Evolutionary conservation across 2,888 invertebrate species (phyloP), one percentile per base, ranked within the genome.

Genomic region (Macaria liturata): DNA sequence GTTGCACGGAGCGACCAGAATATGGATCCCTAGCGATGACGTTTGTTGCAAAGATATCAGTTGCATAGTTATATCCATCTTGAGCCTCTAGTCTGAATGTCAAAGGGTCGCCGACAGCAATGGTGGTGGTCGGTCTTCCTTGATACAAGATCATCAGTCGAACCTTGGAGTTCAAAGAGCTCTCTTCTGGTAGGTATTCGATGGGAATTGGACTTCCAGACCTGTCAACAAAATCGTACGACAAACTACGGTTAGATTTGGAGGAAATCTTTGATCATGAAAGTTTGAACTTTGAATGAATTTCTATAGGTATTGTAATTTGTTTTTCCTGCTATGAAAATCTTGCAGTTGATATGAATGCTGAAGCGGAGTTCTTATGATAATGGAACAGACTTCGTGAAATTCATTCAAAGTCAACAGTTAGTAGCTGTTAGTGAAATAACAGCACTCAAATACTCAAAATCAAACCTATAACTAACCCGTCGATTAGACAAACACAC

Each of bases 11-110:
- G 78, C 97, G 91, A 59, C 97, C 97, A 0, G 97, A 96, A 79
- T 98, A 98, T 0, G 98, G 98, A 93, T 98, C 98, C 74, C 97
- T 94, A 0, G 98, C 98, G 8, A 98, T 96, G 2, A 98, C 98
- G 83, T 98, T 97, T 0, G 97, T 97, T 0, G 98, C 98, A 78
- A 98, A 98, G 67, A 98, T 97, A 74, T 98, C 98, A 0, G 96
- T 96, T 0, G 95, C 95, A 70, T 97, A 97, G 77, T 96, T 97
- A 73, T 96, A 96, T 62, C 97, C 97, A 72, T 97, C 97, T 83
- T 97, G 96, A 0, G 97, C 95, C 87, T 98, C 98, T 49, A 98
- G 84, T 62, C 97, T 94, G 92, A 98, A 97, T 6, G 97, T 97
- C 6, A 98, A 81, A 0, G 97, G 97, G 85, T 98, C 98, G 0